Conservation (phyloP, 2,113 vertebrate species). For the Bufo gargarizans region DNA sequence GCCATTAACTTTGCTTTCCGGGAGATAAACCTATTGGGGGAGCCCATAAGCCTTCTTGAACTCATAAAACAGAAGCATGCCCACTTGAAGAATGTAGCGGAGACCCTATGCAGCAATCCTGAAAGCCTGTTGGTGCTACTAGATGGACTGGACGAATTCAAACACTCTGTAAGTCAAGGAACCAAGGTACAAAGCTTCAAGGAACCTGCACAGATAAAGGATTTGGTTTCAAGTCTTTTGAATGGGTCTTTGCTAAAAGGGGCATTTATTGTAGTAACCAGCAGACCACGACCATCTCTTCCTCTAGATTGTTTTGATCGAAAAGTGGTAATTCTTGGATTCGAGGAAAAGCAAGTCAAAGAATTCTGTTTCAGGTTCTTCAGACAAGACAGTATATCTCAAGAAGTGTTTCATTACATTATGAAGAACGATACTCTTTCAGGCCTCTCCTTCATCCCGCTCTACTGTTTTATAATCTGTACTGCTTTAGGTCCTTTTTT, state of each 20-base stretch:
- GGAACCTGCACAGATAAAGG: slow-evolving; percentile 60
- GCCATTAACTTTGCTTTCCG: slow-evolving; percentile 69
- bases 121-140: slow-evolving; percentile 66
- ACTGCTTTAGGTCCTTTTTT: slow-evolving; percentile 70
- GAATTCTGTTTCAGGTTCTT: slow-evolving; percentile 70
- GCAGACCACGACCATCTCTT: slow-evolving; percentile 64
- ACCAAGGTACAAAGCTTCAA: slow-evolving; percentile 57
- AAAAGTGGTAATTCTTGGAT: slow-evolving; percentile 69
- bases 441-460: slow-evolving; percentile 72
- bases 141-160: slow-evolving; percentile 72
- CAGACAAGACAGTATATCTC: slow-evolving; percentile 61
- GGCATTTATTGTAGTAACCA: slow-evolving; percentile 68
- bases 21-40: slow-evolving; percentile 66
- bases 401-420: slow-evolving; percentile 68
- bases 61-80: slow-evolving; percentile 63
- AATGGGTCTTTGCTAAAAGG: slow-evolving; percentile 68
- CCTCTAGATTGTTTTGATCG: slow-evolving; percentile 67
- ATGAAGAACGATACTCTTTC: slow-evolving; percentile 66
- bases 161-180: slow-evolving; percentile 61
- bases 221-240: slow-evolving; percentile 67
- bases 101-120: slow-evolving; percentile 59
- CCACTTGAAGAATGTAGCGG: slow-evolving; percentile 62
- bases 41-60: slow-evolving; percentile 63
- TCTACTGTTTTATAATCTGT: slow-evolving; percentile 74
- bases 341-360: slow-evolving; percentile 69